These are phyloP conservation scores for Chironomus tepperi DNA, from an alignment of 1,140 invertebrate genomes.

Conservation along the genomic window DNA sequence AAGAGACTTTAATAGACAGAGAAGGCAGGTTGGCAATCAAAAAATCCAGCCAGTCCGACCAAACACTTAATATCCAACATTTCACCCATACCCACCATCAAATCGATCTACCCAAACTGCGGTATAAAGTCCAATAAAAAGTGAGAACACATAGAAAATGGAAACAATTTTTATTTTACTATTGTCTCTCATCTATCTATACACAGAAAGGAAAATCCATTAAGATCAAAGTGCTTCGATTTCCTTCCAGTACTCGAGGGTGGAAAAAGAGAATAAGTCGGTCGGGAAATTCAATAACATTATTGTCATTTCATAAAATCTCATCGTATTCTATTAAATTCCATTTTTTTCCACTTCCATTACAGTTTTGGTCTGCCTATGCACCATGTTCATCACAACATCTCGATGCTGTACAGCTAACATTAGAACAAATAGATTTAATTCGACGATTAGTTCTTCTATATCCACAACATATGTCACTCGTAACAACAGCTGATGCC, in stretches of 20 bases:
- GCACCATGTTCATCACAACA: constrained; percentile 76
- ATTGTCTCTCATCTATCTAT: not conserved
- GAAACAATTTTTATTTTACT: not conserved
- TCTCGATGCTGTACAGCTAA: constrained; percentile 74
- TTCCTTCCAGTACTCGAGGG: not conserved
- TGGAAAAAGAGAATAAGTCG: not conserved
- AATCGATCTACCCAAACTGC: too few species aligned
- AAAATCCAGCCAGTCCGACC: too few species aligned
- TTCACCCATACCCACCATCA: too few species aligned
- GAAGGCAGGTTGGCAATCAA: too few species aligned
- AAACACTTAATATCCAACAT: too few species aligned
- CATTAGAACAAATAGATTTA: constrained; percentile 78
- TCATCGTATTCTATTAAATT: not conserved
- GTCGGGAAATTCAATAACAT: not conserved
- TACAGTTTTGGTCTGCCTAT: constrained; percentile 83
- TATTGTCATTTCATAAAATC: constrained; percentile 7
- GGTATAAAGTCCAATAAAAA: not conserved
- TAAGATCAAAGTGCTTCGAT: not conserved
- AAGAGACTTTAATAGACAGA: too few species aligned
- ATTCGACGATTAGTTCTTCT: constrained; percentile 73
- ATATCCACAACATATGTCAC: constrained; percentile 67
- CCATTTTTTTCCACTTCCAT: constrained; percentile 30
- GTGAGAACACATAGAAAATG: not conserved
- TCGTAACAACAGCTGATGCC: constrained; percentile 63
- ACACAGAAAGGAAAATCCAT: not conserved